These are phyloP conservation scores for Phorcus lineatus DNA, from an alignment of 2,888 invertebrate species.

Conservation along the genomic window DNA sequence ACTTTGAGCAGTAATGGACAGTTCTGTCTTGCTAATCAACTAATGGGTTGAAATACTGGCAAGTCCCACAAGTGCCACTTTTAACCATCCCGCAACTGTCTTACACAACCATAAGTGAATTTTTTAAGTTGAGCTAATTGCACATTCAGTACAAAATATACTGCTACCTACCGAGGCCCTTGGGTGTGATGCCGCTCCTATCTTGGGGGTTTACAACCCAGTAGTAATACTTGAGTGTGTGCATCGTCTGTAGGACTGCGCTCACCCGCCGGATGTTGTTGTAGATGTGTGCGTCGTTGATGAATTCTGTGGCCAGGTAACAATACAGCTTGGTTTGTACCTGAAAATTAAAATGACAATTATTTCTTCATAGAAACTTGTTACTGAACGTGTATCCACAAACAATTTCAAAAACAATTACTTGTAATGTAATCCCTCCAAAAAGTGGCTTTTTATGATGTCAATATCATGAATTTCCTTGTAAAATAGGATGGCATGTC, in stretches of 20 bases:
- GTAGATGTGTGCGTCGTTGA: constrained; percentile 97
- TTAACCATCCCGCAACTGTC: not conserved
- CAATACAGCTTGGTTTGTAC: constrained; percentile 92
- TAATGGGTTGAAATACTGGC: too few species aligned
- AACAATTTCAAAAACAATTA: not conserved
- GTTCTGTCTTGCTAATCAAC: too few species aligned
- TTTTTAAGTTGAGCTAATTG: not conserved
- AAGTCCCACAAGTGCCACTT: too few species aligned
- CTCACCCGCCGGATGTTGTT: constrained; percentile 96
- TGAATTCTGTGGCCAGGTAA: constrained; percentile 98
- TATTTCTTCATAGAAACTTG: not conserved
- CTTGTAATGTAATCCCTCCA: too few species aligned
- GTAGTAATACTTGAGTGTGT: constrained; percentile 98
- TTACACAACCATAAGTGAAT: not conserved
- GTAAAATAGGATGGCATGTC: too few species aligned
- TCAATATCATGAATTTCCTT: too few species aligned
- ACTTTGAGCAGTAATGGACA: too few species aligned
- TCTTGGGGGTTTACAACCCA: constrained; percentile 97
- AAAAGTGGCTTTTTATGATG: too few species aligned
- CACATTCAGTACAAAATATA: not conserved
- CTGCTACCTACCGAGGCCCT: constrained; percentile 89
- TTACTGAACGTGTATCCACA: not conserved
- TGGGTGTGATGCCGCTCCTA: constrained; percentile 95
- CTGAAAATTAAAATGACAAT: constrained; percentile 57
- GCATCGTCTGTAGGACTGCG: constrained; percentile 97